phyloP scores from a whole-genome alignment of 2,113 vertebrate genomes.

The Sphyrna mokarran region DNA sequence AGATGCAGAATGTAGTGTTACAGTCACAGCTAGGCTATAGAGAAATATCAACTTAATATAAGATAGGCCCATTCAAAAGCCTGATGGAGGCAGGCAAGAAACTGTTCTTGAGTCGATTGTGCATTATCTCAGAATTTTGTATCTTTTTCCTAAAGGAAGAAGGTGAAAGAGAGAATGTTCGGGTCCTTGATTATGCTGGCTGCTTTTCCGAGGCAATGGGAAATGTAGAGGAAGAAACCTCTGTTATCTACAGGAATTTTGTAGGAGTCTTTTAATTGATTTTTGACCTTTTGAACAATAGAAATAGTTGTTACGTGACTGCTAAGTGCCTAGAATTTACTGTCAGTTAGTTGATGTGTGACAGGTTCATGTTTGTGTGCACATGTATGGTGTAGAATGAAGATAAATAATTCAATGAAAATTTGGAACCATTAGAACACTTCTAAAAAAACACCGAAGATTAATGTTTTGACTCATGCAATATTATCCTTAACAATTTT shows the following conservation, averaged over 20 bases:
- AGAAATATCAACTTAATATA: no score
- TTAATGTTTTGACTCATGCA: background rate
- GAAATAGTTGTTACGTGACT: background rate
- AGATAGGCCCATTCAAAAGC: no score
- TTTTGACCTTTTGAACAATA: background rate
- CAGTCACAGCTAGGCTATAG: no score
- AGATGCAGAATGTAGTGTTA: no score
- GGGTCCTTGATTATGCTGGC: no score
- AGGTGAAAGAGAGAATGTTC: no score
- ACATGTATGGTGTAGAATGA: background rate
- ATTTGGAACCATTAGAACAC: background rate
- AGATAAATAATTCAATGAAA: background rate
- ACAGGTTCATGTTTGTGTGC: background rate
- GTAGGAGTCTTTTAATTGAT: background rate
- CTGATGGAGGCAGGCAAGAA: no score
- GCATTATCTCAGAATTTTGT: no score
- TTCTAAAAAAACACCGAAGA: background rate
- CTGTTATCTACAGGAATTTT: background rate
- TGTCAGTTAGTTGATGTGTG: background rate
- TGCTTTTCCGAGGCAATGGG: no score
- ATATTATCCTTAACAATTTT: conserved; percentile 24
- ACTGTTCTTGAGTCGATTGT: no score
- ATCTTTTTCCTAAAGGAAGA: no score
- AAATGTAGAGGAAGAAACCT: no score
- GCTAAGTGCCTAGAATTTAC: background rate